A percentile compares a stretch with the other conserved stretches of the same genome.
Evolutionary conservation across 2,797 vertebrate species (phyloP).

Genomic region (Chrysocyon brachyurus): DNA sequence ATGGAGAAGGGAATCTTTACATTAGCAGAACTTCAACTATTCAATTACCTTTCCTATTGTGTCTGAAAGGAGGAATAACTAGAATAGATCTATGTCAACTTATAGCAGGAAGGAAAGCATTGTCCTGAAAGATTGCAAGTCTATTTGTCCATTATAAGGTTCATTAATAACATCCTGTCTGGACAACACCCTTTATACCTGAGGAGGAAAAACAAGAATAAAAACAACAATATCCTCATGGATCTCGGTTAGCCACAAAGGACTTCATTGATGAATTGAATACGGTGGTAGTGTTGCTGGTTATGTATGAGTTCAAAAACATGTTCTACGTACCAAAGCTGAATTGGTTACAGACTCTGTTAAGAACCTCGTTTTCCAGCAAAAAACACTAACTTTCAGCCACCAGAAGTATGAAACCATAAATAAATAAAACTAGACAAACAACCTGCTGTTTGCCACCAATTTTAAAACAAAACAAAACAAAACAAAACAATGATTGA

Average conservation of each 20-base stretch:
- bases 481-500: not conserved
- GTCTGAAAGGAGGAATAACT: not conserved
- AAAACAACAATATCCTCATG: not conserved
- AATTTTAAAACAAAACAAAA: not conserved
- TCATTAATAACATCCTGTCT: not conserved
- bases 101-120: not conserved
- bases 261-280: not conserved
- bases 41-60: not conserved
- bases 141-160: not conserved
- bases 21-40: not conserved
- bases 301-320: not conserved
- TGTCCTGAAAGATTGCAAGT: not conserved
- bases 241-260: not conserved
- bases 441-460: not conserved
- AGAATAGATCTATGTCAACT: not conserved
- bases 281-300: rapidly evolving
- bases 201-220: not conserved
- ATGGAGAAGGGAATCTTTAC: not conserved
- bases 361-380: not conserved
- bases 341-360: not conserved
- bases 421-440: not conserved
- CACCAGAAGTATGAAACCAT: not conserved
- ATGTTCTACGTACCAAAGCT: not conserved
- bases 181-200: not conserved
- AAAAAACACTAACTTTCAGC: not conserved